phyloP scores from a whole-genome alignment of 1,140 invertebrate genomes.

The Drosophila simulans region DNA sequence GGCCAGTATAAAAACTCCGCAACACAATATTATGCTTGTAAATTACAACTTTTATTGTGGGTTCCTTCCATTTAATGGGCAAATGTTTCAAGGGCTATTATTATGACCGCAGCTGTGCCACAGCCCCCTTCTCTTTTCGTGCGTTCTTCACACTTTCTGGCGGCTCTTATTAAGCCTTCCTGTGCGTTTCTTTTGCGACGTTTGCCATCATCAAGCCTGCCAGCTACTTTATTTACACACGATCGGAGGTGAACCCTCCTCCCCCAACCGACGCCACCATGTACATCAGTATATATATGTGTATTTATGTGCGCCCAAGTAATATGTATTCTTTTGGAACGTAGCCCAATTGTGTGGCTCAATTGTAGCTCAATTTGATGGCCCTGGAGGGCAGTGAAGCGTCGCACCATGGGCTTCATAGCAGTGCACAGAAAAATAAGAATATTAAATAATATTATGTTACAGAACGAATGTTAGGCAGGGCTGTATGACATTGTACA shows the following conservation, averaged over 20 bases:
- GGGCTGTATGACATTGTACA: background rate
- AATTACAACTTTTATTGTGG: constrained; percentile 8
- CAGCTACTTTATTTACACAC: constrained; percentile 59
- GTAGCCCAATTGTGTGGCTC: constrained; percentile 68
- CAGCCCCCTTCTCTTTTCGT: background rate
- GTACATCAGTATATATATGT: constrained; percentile 1
- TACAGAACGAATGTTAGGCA: background rate
- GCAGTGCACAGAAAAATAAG: constrained; percentile 4
- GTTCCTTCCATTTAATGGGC: constrained; percentile 3
- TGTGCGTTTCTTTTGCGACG: constrained; percentile 60
- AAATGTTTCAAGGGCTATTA: constrained; percentile 19
- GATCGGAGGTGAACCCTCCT: constrained; percentile 42
- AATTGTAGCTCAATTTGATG: constrained; percentile 70
- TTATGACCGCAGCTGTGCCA: constrained; percentile 28
- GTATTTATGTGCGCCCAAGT: constrained; percentile 4
- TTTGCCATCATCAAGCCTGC: constrained; percentile 40
- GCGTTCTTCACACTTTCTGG: constrained; percentile 25
- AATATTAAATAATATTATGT: background rate
- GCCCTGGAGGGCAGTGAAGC: constrained; percentile 60
- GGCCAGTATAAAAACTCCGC: background rate
- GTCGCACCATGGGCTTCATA: constrained; percentile 56
- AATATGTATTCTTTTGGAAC: constrained; percentile 32
- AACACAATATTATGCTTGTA: constrained; percentile 3
- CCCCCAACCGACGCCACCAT: constrained; percentile 8
- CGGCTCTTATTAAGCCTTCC: constrained; percentile 49